Evolutionary conservation across 1,140 invertebrate genomes (phyloP), one percentile per base, ranked within the genome.

Genomic region (Drosophila cardini): DNA sequence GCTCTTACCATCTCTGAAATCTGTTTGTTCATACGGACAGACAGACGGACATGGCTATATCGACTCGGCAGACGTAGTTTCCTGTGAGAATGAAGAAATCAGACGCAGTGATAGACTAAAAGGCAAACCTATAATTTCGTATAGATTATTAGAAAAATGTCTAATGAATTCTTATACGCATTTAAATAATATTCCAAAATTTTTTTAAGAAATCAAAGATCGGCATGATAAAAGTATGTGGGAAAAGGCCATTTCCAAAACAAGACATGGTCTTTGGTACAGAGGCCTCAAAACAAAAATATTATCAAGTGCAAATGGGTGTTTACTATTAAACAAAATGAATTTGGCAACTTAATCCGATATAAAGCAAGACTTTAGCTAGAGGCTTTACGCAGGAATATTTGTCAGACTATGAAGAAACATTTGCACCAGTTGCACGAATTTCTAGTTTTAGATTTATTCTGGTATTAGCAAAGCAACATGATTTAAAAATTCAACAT

Each of bases 331-430:
- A 92, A 92, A 75, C 60, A 81, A 64, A 77, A 92, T 78, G 78
- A 79, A 67, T 79, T 80, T 76, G 91, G 91, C 53, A 76, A 90
- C 42, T 78, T 85, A 46, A 56, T 76, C 11, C 80, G 70, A 61
- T 90, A 92, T 73, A 93, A 93, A 64, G 93, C 91, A 32, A 70
- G 93, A 32, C 78, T 93, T 52, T 93, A 34, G 92, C 91, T 4
- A 79, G 89, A 46, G 92, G 93, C 21, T 93, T 89, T 69, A 80
- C 55, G 9, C 93, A 93, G 78, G 50, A 80, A 60, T 74, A 86
- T 74, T 72, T 86, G 26, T 36, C 80, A 18, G 92, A 93, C n/a
- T 0, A 40, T 40, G 38, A 40, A 10, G 38, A 40, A 11, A 40
- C 38, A 36, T 40, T 13, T 40, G 7, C 38, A 42, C 6, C 5